Evolutionary conservation across 2,113 vertebrate species (phyloP), one percentile per base, ranked within the genome.

Genomic region (Eurypyga helias): DNA sequence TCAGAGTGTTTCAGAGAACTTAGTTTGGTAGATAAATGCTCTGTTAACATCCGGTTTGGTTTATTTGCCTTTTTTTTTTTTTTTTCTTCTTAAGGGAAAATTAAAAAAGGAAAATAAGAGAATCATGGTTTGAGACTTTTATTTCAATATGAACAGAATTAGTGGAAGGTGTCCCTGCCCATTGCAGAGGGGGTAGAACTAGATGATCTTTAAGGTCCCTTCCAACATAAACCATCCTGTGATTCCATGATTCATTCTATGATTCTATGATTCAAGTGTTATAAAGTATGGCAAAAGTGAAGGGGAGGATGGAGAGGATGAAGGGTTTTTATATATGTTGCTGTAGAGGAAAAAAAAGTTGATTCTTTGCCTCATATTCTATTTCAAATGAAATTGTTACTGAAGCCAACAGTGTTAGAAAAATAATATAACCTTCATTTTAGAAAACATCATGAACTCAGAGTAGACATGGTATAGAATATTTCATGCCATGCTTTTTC

Each of bases 41-140:
- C 12, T 46, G 12, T 41, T 29, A 49, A 15, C 3, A 31, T 26
- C 7, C 4, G 46, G 10, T 29, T 55, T 65, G 10, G n/a, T n/a
- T n/a, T n/a, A n/a, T n/a, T n/a, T n/a, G n/a, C n/a, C n/a, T n/a
- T n/a, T n/a, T n/a, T n/a, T n/a, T 21, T 65, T 10, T 70, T 28
- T 8, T 1, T 26, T 83, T 55, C 78, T 5, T 2, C 4, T 38
- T 13, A 61, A 55, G 11, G 2, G 7, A 19, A 43, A n/a, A 43
- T 8, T 23, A 13, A 29, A 16, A 29, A 38, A 13, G 3, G 5
- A 34, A 62, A 52, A n/a, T 0, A 51, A 66, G 13, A 54, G 1
- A 51, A 81, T 46, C 10, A 33, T 4, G 43, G 21, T 81, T 70
- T 70, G 41, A 75, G 26, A 64, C 34, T 71, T 45, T 2, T 1